Percentiles rank a stretch among this genome's conserved stretches.
Evolutionary conservation across 1,140 invertebrate species (phyloP).

Genomic region (Schlechtendalia chinensis): DNA sequence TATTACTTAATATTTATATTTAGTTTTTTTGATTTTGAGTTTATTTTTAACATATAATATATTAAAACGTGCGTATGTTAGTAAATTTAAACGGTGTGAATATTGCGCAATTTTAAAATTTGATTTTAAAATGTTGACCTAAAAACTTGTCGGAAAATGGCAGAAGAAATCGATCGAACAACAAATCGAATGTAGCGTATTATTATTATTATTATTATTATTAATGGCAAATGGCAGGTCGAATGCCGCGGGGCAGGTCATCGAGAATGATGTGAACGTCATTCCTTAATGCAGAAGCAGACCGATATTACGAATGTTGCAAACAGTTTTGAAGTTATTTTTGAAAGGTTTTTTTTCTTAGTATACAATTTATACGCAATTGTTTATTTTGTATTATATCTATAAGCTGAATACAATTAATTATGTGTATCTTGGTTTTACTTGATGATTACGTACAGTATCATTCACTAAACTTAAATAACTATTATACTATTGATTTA

Average conservation of each 20-base stretch:
- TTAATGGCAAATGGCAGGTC: conserved; percentile 46
- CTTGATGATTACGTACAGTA: background rate
- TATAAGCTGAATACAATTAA: background rate
- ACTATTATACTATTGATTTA: background rate
- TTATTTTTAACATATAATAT: background rate
- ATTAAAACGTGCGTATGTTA: no score
- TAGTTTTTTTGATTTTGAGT: no score
- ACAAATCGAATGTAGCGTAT: conserved; percentile 33
- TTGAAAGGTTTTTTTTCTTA: conserved; percentile 34
- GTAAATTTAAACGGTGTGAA: background rate
- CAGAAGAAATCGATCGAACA: conserved; percentile 41
- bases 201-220: no score
- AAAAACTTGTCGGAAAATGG: conserved; percentile 35
- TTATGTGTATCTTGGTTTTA: background rate
- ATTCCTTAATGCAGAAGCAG: conserved; percentile 45
- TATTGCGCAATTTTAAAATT: conserved; percentile 20
- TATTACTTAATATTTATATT: no score
- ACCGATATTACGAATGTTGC: conserved; percentile 46
- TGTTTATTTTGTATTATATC: background rate
- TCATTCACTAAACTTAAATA: background rate
- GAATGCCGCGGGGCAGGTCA: conserved; percentile 33
- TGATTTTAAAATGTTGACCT: conserved; percentile 31
- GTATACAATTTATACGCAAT: conserved; percentile 25
- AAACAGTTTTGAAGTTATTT: conserved; percentile 26
- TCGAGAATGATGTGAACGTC: conserved; percentile 42